Percentiles rank a stretch among this genome's conserved stretches.
Evolutionary conservation across 2,888 invertebrate genomes (phyloP).

Genomic region (Hydriomena furcata): DNA sequence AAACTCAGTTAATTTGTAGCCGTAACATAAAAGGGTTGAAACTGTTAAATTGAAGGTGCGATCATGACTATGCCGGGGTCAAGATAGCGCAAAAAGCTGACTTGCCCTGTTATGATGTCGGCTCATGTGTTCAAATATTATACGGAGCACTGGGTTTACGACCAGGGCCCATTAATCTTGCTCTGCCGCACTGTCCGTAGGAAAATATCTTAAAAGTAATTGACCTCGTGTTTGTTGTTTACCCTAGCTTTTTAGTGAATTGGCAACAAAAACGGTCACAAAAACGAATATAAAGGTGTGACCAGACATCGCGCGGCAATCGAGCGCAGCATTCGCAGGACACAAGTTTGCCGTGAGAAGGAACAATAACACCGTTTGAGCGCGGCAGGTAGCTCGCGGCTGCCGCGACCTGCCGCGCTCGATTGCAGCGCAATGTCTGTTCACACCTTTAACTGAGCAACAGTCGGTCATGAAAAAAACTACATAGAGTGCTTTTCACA

Average conservation of each 20-base stretch:
- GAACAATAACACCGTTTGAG: too few relatives aligned
- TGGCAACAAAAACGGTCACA: too few relatives aligned
- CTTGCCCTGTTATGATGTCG: constrained; percentile 36
- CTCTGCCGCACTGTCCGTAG: constrained; percentile 31
- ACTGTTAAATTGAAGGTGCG: constrained; percentile 21
- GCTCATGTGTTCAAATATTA: constrained; percentile 41
- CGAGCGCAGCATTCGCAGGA: too few relatives aligned
- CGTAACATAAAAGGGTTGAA: constrained; percentile 21
- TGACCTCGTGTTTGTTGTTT: constrained; percentile 33
- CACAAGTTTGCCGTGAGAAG: too few relatives aligned
- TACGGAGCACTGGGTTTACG: constrained; percentile 42
- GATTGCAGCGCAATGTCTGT: too few relatives aligned
- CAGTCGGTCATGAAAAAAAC: too few relatives aligned
- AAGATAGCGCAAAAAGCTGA: constrained; percentile 36
- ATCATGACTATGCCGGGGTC: constrained; percentile 15
- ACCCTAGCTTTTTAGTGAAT: constrained; percentile 32
- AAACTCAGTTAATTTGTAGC: constrained; percentile 15
- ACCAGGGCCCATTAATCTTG: constrained; percentile 40
- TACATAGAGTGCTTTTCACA: too few relatives aligned
- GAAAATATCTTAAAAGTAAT: constrained; percentile 40
- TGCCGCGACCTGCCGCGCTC: too few relatives aligned
- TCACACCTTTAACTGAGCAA: too few relatives aligned
- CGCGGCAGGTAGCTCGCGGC: too few relatives aligned
- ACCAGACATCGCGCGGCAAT: too few relatives aligned
- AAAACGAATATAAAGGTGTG: constrained; percentile 5